Conservation (phyloP, 2,888 invertebrate genomes). For the Troglohyphantes excavatus region DNA sequence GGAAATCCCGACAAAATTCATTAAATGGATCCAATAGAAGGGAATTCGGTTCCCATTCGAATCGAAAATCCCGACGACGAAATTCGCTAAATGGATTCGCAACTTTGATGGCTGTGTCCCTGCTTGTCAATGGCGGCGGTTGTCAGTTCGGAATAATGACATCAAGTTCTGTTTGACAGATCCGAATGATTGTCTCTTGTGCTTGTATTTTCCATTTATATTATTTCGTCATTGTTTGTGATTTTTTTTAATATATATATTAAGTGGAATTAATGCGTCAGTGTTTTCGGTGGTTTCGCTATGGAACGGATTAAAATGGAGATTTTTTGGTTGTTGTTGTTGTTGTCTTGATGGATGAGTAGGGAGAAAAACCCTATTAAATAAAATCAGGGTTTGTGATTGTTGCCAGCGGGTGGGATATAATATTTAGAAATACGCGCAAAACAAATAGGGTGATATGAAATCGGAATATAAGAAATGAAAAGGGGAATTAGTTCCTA, state of each 20-base stretch:
- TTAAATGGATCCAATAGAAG: no score
- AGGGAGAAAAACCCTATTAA: neutral
- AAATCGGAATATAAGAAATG: neutral
- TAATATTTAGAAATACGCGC: neutral
- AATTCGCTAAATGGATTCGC: neutral
- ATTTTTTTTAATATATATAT: neutral
- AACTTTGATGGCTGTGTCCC: neutral
- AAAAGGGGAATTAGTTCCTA: no score
- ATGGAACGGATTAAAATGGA: neutral
- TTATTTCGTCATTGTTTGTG: neutral
- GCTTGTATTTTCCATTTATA: neutral
- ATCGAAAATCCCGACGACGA: neutral
- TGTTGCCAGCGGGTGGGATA: slow-evolving; percentile 13
- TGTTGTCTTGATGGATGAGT: neutral
- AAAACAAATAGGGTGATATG: neutral
- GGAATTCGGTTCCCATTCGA: no score
- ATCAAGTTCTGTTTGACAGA: slow-evolving; percentile 29
- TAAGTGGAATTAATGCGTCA: neutral
- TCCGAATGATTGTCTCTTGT: slow-evolving; percentile 47
- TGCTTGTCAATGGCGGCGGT: slow-evolving; percentile 24
- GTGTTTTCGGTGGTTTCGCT: slow-evolving; percentile 2
- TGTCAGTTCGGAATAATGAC: slow-evolving; percentile 58
- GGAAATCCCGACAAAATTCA: no score
- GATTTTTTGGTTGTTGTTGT: no score
- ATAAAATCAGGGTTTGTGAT: slow-evolving; percentile 7